Percentiles rank a stretch among this genome's conserved stretches.
Evolutionary conservation across 2,888 invertebrate species (phyloP).

Genomic region (Linyphia triangularis): DNA sequence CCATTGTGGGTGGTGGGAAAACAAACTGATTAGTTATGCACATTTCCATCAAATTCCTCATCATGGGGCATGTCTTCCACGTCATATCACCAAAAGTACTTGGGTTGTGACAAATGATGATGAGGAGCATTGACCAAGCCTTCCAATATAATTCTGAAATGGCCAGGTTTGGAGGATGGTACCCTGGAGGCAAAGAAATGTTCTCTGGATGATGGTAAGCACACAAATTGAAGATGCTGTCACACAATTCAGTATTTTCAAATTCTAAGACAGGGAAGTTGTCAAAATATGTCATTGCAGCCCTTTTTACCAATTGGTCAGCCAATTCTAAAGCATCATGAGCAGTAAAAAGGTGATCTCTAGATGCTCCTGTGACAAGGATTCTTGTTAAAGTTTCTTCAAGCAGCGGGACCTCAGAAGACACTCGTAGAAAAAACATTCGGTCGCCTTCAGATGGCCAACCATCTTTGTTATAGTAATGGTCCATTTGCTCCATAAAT

Average conservation of each 20-base stretch:
- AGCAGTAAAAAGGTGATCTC: constrained; percentile 85
- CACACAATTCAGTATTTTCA: constrained; percentile 86
- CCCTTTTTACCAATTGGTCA: constrained; percentile 90
- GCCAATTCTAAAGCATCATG: constrained; percentile 92
- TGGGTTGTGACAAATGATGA: constrained; percentile 96
- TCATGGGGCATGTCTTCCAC: constrained; percentile 93
- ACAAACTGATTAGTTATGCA: constrained; percentile 91
- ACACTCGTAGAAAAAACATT: constrained; percentile 85
- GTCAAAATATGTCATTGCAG: constrained; percentile 85
- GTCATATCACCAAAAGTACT: constrained; percentile 88
- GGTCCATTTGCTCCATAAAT: constrained; percentile 83
- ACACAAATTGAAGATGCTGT: constrained; percentile 92
- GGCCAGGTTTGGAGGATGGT: constrained; percentile 91
- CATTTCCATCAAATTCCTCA: constrained; percentile 95
- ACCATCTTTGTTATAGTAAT: constrained; percentile 83
- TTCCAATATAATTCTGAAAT: constrained; percentile 97
- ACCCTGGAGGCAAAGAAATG: constrained; percentile 91
- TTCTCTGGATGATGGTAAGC: constrained; percentile 96
- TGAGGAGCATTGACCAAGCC: constrained; percentile 91
- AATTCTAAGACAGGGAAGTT: constrained; percentile 78
- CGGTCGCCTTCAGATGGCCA: constrained; percentile 96
- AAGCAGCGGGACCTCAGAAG: constrained; percentile 91
- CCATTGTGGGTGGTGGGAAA: constrained; percentile 86
- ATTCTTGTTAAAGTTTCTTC: constrained; percentile 91
- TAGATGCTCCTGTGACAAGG: constrained; percentile 89